Percentiles rank a stretch among this genome's conserved stretches.
Conservation (phyloP, 2,888 invertebrate species). For the Phortica magna region DNA sequence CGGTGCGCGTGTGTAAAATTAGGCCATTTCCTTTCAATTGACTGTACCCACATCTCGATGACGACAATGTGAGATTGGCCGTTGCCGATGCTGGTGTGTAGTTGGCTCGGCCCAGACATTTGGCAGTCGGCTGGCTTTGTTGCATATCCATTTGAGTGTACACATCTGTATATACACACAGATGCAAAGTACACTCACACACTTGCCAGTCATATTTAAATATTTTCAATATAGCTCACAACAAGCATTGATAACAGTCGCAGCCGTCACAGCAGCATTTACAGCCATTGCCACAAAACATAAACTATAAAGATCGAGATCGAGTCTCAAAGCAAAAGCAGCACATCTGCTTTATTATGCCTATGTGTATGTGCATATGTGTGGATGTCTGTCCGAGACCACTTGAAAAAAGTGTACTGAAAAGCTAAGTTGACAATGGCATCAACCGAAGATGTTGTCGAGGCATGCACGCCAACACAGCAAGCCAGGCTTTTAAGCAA, state of each 20-base stretch:
- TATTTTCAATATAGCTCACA: constrained; percentile 59
- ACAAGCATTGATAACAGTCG: constrained; percentile 68
- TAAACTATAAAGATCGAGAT: constrained; percentile 19
- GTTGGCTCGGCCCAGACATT: background rate
- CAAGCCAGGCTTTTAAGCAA: constrained; percentile 21
- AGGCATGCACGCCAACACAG: constrained; percentile 38
- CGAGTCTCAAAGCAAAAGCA: constrained; percentile 45
- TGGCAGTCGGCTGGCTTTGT: background rate
- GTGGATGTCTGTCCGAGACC: constrained; percentile 15
- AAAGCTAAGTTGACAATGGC: constrained; percentile 25
- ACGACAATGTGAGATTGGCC: constrained; percentile 32
- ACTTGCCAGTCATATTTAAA: constrained; percentile 58
- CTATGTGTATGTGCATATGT: background rate
- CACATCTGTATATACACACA: constrained; percentile 39
- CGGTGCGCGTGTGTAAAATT: constrained; percentile 50
- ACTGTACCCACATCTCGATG: constrained; percentile 65
- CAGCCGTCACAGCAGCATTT: constrained; percentile 36
- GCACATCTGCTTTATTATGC: constrained; percentile 9
- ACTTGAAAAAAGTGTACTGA: constrained; percentile 16
- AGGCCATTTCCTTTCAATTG: constrained; percentile 71
- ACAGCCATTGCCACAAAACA: constrained; percentile 34
- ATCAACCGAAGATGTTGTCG: constrained; percentile 51
- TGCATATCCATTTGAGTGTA: constrained; percentile 24
- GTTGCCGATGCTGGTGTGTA: background rate
- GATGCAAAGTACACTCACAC: constrained; percentile 26